Conservation (phyloP, 2,113 vertebrate species). For the Oenanthe oenanthe region DNA sequence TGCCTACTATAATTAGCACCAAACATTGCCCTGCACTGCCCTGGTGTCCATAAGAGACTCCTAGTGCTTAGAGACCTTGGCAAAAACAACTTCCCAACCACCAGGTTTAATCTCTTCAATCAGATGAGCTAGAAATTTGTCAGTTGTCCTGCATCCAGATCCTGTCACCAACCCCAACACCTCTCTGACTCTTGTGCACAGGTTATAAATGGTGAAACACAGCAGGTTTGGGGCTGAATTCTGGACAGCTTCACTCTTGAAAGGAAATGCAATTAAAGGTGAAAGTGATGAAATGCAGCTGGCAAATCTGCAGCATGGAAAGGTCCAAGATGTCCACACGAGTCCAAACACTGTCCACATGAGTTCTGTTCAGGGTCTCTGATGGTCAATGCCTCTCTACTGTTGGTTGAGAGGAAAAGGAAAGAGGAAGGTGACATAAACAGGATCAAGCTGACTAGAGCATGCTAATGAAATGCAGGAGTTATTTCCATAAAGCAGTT, state of each 20-base stretch:
- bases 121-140: background rate
- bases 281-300: background rate
- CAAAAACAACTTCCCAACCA: background rate
- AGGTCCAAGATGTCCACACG: background rate
- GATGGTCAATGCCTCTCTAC: background rate
- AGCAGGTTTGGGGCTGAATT: background rate
- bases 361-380: background rate
- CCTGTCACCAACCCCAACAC: background rate
- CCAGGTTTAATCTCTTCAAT: background rate
- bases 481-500: background rate
- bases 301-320: background rate
- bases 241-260: background rate
- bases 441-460: background rate
- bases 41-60: background rate
- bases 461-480: background rate
- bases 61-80: background rate
- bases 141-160: background rate
- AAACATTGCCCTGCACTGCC: background rate
- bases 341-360: background rate
- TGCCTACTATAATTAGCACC: background rate
- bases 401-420: background rate
- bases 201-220: background rate
- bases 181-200: background rate
- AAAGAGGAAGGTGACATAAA: background rate
- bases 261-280: background rate